Conservation (phyloP, 2,888 invertebrate species). For the Synanthedon andrenaeformis region DNA sequence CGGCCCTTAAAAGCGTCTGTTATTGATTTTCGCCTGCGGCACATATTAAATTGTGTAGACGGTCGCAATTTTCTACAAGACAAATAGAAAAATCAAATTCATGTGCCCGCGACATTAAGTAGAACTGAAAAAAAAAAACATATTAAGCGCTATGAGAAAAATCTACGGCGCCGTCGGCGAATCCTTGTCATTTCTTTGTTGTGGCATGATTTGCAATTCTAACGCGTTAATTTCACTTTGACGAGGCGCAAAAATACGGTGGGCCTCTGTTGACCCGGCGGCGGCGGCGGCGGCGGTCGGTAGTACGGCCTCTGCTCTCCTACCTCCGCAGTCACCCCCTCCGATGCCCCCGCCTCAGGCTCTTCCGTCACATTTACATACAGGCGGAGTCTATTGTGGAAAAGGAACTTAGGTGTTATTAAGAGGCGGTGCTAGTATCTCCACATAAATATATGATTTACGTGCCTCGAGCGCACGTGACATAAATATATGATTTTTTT, state of each 20-base stretch:
- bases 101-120: constrained; percentile 31
- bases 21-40: constrained; percentile 28
- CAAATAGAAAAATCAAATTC: constrained; percentile 36
- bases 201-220: constrained; percentile 64
- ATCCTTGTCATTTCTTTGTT: constrained; percentile 60
- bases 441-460: too few species aligned
- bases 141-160: constrained; percentile 59
- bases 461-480: constrained; percentile 6
- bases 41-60: constrained; percentile 3
- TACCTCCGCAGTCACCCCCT: constrained; percentile 11
- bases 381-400: constrained; percentile 52
- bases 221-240: constrained; percentile 67
- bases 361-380: constrained; percentile 56
- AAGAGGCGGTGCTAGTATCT: constrained; percentile 34
- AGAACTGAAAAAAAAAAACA: constrained; percentile 28
- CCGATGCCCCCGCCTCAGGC: constrained; percentile 29
- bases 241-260: constrained; percentile 61
- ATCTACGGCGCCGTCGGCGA: constrained; percentile 43
- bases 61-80: constrained; percentile 19
- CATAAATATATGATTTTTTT: not conserved
- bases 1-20: constrained; percentile 10
- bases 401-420: constrained; percentile 35
- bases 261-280: constrained; percentile 20
- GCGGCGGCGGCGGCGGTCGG: constrained; percentile 2
- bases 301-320: constrained; percentile 5